Base-by-base conservation (phyloP, 2,888 invertebrate species). In the Cyaniris semiargus region DNA sequence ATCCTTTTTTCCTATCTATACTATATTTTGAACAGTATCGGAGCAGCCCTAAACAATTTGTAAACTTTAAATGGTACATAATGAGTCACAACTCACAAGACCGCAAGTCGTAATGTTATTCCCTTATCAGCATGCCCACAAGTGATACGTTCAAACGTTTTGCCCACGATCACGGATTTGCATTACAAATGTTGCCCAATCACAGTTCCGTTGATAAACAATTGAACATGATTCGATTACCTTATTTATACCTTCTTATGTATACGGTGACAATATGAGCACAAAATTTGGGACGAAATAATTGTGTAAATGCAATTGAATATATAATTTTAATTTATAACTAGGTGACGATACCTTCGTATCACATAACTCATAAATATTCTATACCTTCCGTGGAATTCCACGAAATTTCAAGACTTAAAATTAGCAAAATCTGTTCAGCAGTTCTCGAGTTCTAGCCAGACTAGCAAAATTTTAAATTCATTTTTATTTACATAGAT, bases 171-270 rank as follows among this genome's bases (percentile, higher is more conserved):
- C 23, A 23, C 44, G 23, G 21, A 74, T 74, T 74, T 48, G 74
- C 74, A 74, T 74, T 74, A 53, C 74, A 74, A 74, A 23, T 74
- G 23, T 74, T 74, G 27, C 53, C 48, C 74, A 74, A 72, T 72
- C 15, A 53, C 74, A 74, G 48, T 74, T 74, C 48, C 27, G 27
- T 74, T 74, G 74, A 74, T 74, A 74, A 74, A 74, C 74, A 74
- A 74, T 74, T 74, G 27, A 53, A 74, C 74, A 74, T 74, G 74
- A 74, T 74, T 74, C 44, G 74, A 74, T 74, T 74, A 53, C 27
- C 48, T 74, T 74, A 74, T 74, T 74, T 74, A 74, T 53, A 27
- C 74, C 48, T 53, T 27, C 74, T 53, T 21, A n/a, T 48, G 48
- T 53, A 2, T 31, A 5, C 27, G 74, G 74, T 74, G 74, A 74